Conservation (phyloP, 2,888 invertebrate species). For the Ephialtes manifestator region DNA sequence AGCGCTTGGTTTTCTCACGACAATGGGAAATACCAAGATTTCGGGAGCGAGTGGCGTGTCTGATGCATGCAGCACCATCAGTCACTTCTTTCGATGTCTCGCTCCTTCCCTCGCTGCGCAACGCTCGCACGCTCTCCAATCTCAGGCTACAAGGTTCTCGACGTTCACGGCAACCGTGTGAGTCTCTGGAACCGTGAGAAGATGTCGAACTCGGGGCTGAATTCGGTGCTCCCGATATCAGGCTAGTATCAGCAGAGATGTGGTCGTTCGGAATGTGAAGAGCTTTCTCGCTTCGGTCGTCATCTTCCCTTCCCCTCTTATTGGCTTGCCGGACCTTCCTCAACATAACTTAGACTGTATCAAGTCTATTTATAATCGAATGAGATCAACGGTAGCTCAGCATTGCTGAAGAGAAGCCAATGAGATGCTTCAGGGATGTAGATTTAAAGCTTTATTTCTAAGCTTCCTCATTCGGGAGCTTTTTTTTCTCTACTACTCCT, state of each 20-base stretch:
- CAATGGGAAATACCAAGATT: conserved; percentile 41
- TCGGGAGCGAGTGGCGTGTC: conserved; percentile 23
- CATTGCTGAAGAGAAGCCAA: background rate
- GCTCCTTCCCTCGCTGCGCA: background rate
- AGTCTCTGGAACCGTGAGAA: conserved; percentile 79
- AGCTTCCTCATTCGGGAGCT: background rate
- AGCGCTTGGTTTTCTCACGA: conserved; percentile 59
- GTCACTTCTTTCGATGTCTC: conserved; percentile 13
- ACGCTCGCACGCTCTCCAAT: conserved; percentile 30
- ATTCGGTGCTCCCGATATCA: conserved; percentile 75
- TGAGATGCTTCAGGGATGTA: background rate
- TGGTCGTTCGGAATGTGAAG: conserved; percentile 41
- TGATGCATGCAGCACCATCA: conserved; percentile 15
- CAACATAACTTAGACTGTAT: background rate
- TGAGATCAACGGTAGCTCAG: background rate
- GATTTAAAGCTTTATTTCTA: background rate
- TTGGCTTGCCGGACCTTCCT: background rate
- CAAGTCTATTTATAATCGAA: background rate
- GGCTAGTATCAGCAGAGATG: conserved; percentile 73
- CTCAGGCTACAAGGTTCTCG: conserved; percentile 25
- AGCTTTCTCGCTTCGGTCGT: conserved; percentile 26
- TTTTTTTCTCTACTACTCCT: background rate
- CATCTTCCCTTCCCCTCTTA: background rate
- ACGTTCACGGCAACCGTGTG: conserved; percentile 74
- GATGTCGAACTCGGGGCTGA: conserved; percentile 77